Conservation (phyloP, 2,113 vertebrate genomes). For the Heterochromis multidens region DNA sequence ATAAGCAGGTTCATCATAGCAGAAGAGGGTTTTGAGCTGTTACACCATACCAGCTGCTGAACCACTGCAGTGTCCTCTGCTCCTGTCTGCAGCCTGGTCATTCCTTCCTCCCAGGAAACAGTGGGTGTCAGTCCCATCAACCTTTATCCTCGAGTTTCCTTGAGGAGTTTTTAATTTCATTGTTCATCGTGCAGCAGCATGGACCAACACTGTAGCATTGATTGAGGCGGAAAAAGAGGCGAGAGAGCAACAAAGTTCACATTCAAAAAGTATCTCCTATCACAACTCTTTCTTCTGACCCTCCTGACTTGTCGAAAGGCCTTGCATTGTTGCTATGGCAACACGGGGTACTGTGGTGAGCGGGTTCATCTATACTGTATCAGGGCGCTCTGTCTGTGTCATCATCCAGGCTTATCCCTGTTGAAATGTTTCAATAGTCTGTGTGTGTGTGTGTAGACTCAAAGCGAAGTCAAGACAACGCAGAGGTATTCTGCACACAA, state of each 20-base stretch:
- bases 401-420: constrained; percentile 45
- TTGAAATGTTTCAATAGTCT: constrained; percentile 42
- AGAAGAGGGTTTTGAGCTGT: not conserved
- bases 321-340: constrained; percentile 50
- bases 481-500: not conserved
- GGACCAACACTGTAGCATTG: constrained; percentile 29
- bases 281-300: constrained; percentile 41
- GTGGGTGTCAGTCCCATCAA: not conserved
- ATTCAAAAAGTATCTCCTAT: constrained; percentile 38
- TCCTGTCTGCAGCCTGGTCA: not conserved
- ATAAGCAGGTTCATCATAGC: constrained; percentile 18
- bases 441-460: not conserved
- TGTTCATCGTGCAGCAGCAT: not conserved
- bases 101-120: constrained; percentile 10
- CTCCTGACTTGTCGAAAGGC: constrained; percentile 50
- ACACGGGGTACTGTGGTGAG: constrained; percentile 23
- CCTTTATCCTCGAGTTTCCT: constrained; percentile 29
- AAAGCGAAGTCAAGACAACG: not conserved
- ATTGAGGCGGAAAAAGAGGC: constrained; percentile 11
- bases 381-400: constrained; percentile 48
- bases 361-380: constrained; percentile 64
- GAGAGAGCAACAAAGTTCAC: constrained; percentile 52
- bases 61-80: constrained; percentile 8
- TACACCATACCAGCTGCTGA: constrained; percentile 7
- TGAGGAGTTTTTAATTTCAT: constrained; percentile 46